Conservation (phyloP, 1,140 invertebrate species). For the Atopsyche davidsoni region DNA sequence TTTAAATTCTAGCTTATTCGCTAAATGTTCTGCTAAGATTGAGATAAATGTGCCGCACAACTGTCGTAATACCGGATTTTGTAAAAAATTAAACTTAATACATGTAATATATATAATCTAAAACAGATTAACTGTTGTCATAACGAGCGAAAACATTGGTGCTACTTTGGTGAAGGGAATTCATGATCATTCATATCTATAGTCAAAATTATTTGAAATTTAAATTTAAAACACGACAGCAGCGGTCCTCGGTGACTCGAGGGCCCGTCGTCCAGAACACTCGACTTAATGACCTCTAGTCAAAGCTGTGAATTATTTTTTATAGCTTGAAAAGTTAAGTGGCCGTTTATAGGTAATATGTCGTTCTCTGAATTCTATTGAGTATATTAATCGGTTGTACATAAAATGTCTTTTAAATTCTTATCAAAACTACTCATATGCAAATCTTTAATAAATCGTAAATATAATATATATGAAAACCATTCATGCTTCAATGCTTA, state of each 20-base stretch:
- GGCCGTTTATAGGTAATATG: not conserved
- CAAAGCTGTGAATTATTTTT: constrained; percentile 20
- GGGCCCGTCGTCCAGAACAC: not conserved
- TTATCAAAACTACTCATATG: constrained; percentile 3
- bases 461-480: constrained; percentile 2
- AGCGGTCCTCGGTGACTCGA: not conserved
- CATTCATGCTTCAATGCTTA: constrained; percentile 13
- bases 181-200: not conserved
- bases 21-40: not conserved
- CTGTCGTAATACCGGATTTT: not conserved
- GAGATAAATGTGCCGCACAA: not conserved
- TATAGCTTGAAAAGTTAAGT: not conserved
- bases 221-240: not conserved
- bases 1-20: not conserved
- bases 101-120: constrained; percentile 11
- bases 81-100: constrained; percentile 7
- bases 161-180: constrained; percentile 23
- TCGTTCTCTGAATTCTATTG: constrained; percentile 10
- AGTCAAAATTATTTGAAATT: not conserved
- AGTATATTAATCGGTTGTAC: constrained; percentile 4
- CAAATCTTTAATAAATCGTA: constrained; percentile 5
- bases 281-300: constrained; percentile 18
- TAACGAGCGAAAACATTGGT: constrained; percentile 19
- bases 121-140: constrained; percentile 12
- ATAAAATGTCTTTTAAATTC: constrained; percentile 14